Conservation (phyloP, 2,113 vertebrate genomes). For the Neotoma lepida region DNA sequence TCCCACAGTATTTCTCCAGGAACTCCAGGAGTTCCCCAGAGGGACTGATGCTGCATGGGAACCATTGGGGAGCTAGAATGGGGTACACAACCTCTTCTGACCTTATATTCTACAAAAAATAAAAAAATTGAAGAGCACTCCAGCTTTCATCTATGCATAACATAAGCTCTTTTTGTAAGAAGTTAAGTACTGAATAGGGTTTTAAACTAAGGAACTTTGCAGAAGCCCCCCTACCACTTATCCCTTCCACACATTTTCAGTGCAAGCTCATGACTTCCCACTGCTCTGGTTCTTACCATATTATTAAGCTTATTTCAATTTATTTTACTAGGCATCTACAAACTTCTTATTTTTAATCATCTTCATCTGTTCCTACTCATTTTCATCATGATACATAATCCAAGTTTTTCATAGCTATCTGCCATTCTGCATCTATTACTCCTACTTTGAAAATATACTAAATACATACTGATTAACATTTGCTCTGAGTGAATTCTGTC, state of each 20-base stretch:
- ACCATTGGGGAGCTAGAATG: neutral
- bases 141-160: neutral
- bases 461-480: neutral
- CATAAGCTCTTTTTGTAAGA: neutral
- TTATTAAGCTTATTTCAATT: neutral
- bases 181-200: neutral
- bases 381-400: neutral
- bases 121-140: neutral
- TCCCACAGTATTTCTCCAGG: neutral
- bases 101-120: accelerated
- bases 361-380: neutral
- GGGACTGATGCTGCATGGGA: neutral
- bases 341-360: constrained; percentile 18
- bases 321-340: neutral
- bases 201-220: neutral
- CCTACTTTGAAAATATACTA: constrained; percentile 17
- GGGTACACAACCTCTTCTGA: neutral
- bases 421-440: neutral
- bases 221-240: neutral
- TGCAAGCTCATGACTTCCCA: neutral
- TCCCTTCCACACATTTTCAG: neutral
- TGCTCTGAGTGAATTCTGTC: neutral
- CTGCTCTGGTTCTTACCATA: neutral
- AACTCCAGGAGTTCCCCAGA: neutral
- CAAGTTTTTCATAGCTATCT: neutral